phyloP scores from a whole-genome alignment of 2,797 vertebrate species.

The Mormyrus hasselquistii region DNA sequence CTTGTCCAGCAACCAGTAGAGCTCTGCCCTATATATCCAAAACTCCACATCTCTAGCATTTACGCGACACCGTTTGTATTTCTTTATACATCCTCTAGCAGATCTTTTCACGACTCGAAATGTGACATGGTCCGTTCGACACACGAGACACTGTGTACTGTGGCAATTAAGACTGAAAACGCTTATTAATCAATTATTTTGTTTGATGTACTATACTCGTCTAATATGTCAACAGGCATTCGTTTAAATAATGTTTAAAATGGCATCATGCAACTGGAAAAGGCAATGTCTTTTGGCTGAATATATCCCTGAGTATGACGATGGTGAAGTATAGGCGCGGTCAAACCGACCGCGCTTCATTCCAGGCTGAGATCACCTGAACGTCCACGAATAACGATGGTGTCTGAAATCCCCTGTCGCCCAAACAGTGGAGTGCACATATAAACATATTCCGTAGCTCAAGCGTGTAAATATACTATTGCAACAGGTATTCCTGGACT shows the following conservation, averaged over 20 bases:
- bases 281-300: neutral
- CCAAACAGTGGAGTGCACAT: constrained; percentile 22
- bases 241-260: neutral
- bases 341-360: constrained; percentile 56
- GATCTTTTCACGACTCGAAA: neutral
- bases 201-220: neutral
- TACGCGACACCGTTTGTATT: neutral
- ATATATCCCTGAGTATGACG: neutral
- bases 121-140: neutral
- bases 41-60: neutral
- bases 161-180: neutral
- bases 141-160: neutral
- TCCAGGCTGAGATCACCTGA: constrained; percentile 44
- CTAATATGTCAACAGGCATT: neutral
- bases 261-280: neutral
- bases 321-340: neutral
- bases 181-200: neutral
- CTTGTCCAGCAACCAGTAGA: neutral
- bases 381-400: constrained; percentile 18
- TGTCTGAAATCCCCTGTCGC: constrained; percentile 29
- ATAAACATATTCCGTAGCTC: constrained; percentile 30
- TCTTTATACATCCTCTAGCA: neutral
- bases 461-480: constrained; percentile 27
- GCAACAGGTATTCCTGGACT: neutral
- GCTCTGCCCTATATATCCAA: neutral